phyloP scores from a whole-genome alignment of 2,797 vertebrate species.

The Clarias pachynema region DNA sequence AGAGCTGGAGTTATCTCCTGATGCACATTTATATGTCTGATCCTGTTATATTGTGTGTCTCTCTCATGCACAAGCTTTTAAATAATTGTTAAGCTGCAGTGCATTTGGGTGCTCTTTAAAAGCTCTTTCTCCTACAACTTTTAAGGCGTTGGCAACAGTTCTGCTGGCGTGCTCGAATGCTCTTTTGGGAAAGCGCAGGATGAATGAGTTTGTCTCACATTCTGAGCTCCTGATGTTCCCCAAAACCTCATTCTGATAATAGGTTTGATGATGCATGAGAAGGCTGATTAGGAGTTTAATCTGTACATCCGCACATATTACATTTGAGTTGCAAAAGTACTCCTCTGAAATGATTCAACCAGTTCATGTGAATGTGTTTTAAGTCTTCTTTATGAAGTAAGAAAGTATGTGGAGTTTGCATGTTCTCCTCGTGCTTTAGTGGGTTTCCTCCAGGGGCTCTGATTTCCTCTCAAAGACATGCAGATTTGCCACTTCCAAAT shows the following conservation, averaged over 20 bases:
- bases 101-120: slow-evolving; percentile 50
- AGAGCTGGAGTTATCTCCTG: not conserved
- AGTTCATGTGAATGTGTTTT: not conserved
- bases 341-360: not conserved
- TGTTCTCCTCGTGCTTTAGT: no score
- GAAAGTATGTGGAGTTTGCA: not conserved
- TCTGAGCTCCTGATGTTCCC: not conserved
- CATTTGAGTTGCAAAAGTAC: not conserved
- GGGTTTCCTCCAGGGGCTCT: no score
- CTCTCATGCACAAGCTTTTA: slow-evolving; percentile 55
- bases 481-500: no score
- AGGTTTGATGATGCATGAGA: not conserved
- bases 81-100: slow-evolving; percentile 59
- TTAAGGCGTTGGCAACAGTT: slow-evolving; percentile 56
- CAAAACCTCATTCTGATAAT: not conserved
- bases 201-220: not conserved
- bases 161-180: slow-evolving; percentile 53
- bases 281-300: not conserved
- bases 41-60: slow-evolving; percentile 42
- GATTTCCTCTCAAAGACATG: no score
- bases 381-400: not conserved
- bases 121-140: slow-evolving; percentile 60
- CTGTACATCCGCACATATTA: not conserved
- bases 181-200: slow-evolving; percentile 31
- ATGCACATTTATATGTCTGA: slow-evolving; percentile 44